Base-by-base conservation (phyloP, 2,888 invertebrate genomes). In the Belgica antarctica region DNA sequence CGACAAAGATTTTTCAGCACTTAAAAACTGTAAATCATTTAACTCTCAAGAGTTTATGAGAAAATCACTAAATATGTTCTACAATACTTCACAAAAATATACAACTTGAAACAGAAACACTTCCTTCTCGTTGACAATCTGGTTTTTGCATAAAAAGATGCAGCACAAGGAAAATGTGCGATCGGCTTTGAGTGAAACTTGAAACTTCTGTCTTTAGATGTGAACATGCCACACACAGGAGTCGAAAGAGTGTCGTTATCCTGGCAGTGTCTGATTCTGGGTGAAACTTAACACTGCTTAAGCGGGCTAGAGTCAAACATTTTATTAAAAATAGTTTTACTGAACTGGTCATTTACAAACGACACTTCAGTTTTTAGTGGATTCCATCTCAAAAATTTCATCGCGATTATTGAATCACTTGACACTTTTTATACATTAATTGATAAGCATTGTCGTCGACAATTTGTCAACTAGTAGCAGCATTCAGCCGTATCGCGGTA, bases 401-500 rank as follows among this genome's bases (percentile, higher is more conserved):
- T 59, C 4, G n/a, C 25, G 59, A 59, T 59, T n/a, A 59, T 24
- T 3, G 17, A 19, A 22, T 22, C 24, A 22, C 59, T 59, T 59
- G 27, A 59, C 52, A 17, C 12, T 52, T 52, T 52, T 17, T 22
- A 52, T 15, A 22, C 4, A 15, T 52, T n/a, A 52, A 15, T 3
- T 15, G 52, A 15, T 59, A 4, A 59, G n/a, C 3, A n/a, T 22
- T 17, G 4, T 22, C 24, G 1, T 28, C 19, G 17, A 41, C n/a
- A 10, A 15, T 46, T 46, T n/a, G 15, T 46, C 15, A 10, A 31
- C 24, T 71, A 79, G 1, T 77, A 76, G 70, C 79, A 79, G 70
- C 78, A 78, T 2, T 80, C 80, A 68, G 71, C 75, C 1, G 76
- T 76, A 62, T 77, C 75, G 4, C 73, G 19, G n/a, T 8, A 57